These are phyloP conservation scores for Acronicta psi DNA, from an alignment of 2,888 invertebrate species.

Conservation along the genomic window DNA sequence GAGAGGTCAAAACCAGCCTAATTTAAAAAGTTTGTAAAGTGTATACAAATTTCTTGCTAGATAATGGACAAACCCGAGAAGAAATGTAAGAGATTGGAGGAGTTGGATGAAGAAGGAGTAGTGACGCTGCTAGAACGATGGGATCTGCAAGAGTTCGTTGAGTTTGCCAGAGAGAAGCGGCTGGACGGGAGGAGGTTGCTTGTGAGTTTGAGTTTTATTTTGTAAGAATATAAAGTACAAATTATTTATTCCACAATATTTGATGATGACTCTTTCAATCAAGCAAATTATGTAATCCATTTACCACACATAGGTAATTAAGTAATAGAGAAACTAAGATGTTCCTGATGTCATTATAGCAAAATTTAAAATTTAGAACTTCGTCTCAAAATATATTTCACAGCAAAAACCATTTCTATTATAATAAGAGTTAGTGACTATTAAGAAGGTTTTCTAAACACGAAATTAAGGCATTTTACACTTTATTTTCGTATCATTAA, in stretches of 20 bases:
- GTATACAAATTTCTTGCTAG: constrained; percentile 9
- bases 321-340: no score
- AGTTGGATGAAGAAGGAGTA: constrained; percentile 67
- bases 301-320: no score
- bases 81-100: constrained; percentile 62
- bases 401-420: no score
- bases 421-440: no score
- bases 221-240: neutral
- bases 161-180: constrained; percentile 69
- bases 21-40: neutral
- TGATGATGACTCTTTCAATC: no score
- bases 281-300: no score
- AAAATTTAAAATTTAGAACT: no score
- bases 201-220: constrained; percentile 62
- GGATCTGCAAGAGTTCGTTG: constrained; percentile 71
- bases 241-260: neutral
- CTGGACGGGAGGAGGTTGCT: constrained; percentile 75
- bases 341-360: no score
- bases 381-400: no score
- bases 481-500: no score
- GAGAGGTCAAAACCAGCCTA: neutral
- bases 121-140: constrained; percentile 65
- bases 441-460: no score
- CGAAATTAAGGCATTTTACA: no score
- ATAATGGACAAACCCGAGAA: constrained; percentile 55